Percentiles rank a stretch among this genome's conserved stretches.
These are phyloP conservation scores for Eurytoma adleriae DNA, from an alignment of 2,888 invertebrate species.

Conservation along the genomic window DNA sequence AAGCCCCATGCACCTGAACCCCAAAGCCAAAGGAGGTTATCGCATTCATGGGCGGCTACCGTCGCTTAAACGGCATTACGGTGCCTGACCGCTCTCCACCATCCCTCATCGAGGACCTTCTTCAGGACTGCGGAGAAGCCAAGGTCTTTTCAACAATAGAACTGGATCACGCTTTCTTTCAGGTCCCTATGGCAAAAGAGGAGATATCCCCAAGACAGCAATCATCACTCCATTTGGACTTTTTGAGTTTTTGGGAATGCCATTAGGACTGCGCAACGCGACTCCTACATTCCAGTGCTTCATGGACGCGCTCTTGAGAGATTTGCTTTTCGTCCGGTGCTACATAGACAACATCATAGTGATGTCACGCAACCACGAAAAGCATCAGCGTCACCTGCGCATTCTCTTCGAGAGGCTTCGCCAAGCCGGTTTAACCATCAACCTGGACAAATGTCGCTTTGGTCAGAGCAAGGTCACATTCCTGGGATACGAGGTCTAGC, in stretches of 20 bases:
- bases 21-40: too few relatives aligned
- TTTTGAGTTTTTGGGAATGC: conserved; percentile 64
- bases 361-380: conserved; percentile 51
- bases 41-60: too few relatives aligned
- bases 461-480: conserved; percentile 59
- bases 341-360: conserved; percentile 59
- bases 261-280: conserved; percentile 66
- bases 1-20: too few relatives aligned
- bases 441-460: conserved; percentile 68
- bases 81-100: too few relatives aligned
- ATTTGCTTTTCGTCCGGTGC: conserved; percentile 53
- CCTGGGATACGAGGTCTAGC: conserved; percentile 63
- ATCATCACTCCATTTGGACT: conserved; percentile 66
- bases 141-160: too few relatives aligned
- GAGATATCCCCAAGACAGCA: conserved; percentile 66
- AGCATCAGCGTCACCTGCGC: conserved; percentile 56
- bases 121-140: too few relatives aligned
- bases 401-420: conserved; percentile 55
- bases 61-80: too few relatives aligned
- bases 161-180: too few relatives aligned
- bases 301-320: conserved; percentile 58
- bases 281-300: conserved; percentile 61
- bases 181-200: conserved; percentile 64
- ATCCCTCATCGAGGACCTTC: too few relatives aligned
- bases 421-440: conserved; percentile 50